Base-by-base conservation (phyloP, 2,113 vertebrate species). In the Corydoras sp. region DNA sequence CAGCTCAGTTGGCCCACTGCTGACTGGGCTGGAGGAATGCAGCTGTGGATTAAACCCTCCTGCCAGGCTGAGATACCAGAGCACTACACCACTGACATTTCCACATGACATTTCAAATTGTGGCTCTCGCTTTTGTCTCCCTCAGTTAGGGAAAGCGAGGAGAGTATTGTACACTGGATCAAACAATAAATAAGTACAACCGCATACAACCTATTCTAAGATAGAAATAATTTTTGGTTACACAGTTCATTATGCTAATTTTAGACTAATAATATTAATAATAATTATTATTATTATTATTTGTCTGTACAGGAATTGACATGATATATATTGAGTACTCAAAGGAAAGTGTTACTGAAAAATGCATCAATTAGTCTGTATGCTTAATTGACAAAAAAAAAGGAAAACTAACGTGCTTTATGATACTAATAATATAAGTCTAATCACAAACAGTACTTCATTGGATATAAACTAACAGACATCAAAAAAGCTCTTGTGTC, bases 61-160 rank as follows among this genome's bases (percentile, higher is more conserved):
- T 74, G 78, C 69, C 50, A 58, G 65, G 65, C 35, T 70, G 65
- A 73, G 70, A 80, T 70, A 80, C 65, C 78, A 77, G 60, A 77
- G 65, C 75, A 69, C 61, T 71, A 68, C 78, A 62, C 51, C 65
- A 62, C 54, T 77, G 79, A 80, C 79, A 80, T 80, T 80, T 80
- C 65, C 58, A 58, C 69, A 58, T 80, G 79, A 80, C 79, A 80
- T 80, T 80, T 80, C 55, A 75, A 53, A 65, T 66, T 31, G 72
- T 61, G 54, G 58, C 69, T 48, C 58, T 59, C 54, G 60, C 9
- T 31, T 35, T 59, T 31, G 2, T 32, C 59, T 7, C 56, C 50
- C 73, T 76, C 14, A 10, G 30, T 67, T 62, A 70, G 32, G 2
- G 31, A 66, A 15, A 24, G 10, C 10, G 29, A 54, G 55, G 60